Evolutionary conservation across 1,140 invertebrate species (phyloP).

Genomic region (Listronotus oregonensis): DNA sequence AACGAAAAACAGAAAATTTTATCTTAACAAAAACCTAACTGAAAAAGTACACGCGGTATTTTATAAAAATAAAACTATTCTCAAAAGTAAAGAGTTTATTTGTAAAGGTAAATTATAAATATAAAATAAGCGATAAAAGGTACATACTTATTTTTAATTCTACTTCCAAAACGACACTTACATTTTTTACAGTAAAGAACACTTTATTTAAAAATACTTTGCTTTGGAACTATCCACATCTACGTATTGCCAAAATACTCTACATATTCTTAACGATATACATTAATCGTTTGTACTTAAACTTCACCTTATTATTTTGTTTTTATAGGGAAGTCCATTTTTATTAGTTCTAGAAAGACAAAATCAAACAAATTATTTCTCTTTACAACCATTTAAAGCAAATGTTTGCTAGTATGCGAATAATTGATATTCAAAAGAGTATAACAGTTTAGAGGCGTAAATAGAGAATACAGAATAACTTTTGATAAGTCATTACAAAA

Average conservation of each 20-base stretch:
- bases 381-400: no score
- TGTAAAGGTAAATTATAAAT: slow-evolving; percentile 13
- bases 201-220: slow-evolving; percentile 35
- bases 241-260: slow-evolving; percentile 35
- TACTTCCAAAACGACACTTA: slow-evolving; percentile 24
- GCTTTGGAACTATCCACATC: slow-evolving; percentile 27
- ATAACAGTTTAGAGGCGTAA: no score
- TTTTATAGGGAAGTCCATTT: neutral
- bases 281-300: slow-evolving; percentile 32
- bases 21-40: no score
- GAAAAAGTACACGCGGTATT: no score
- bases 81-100: slow-evolving; percentile 17
- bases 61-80: slow-evolving; percentile 3
- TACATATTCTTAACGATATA: slow-evolving; percentile 28
- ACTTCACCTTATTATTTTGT: neutral
- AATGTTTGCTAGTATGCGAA: no score
- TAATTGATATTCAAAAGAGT: no score
- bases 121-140: slow-evolving; percentile 23
- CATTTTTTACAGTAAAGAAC: slow-evolving; percentile 28
- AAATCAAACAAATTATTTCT: neutral
- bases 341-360: neutral
- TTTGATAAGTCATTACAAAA: no score
- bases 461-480: no score
- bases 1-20: no score
- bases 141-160: slow-evolving; percentile 26